A percentile compares a stretch with the other conserved stretches of the same genome.
phyloP scores from a whole-genome alignment of 1,140 invertebrate species.

The Wasmannia auropunctata region DNA sequence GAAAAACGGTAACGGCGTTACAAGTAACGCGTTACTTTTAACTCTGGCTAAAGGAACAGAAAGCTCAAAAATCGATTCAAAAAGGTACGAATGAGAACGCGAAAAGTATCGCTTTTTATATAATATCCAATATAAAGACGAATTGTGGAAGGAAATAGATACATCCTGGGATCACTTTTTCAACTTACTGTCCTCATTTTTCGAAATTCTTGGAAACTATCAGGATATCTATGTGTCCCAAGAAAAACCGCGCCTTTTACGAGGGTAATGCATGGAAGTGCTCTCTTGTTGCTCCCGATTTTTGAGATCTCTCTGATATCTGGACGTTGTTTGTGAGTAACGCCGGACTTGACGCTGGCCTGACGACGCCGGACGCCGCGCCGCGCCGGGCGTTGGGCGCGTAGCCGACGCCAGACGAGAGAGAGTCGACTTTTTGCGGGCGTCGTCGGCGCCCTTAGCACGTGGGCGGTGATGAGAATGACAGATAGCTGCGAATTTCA shows the following conservation, averaged over 20 bases:
- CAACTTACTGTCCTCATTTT: neutral
- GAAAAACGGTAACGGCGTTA: too few species aligned
- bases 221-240: neutral
- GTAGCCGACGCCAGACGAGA: conserved; percentile 41
- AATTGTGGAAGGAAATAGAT: neutral
- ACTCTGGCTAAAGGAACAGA: neutral
- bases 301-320: conserved; percentile 23
- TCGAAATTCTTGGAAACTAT: neutral
- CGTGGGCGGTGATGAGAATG: conserved; percentile 13
- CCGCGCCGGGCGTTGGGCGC: neutral
- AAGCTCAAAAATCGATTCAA: neutral
- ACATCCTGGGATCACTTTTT: neutral
- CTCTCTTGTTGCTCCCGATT: conserved; percentile 10
- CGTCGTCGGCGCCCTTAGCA: conserved; percentile 10
- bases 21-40: too few species aligned
- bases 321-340: conserved; percentile 33
- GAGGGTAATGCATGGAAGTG: conserved; percentile 13
- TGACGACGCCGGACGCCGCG: conserved; percentile 5
- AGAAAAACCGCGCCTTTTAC: neutral
- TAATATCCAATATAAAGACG: neutral
- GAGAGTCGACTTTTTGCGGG: conserved; percentile 14
- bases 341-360: conserved; percentile 26
- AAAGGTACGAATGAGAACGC: neutral
- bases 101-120: neutral
- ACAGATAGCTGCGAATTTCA: conserved; percentile 48